Percentiles rank a stretch among this genome's conserved stretches.
These are phyloP conservation scores for Apteryx mantelli DNA, from an alignment of 2,113 vertebrate genomes.

Conservation along the genomic window DNA sequence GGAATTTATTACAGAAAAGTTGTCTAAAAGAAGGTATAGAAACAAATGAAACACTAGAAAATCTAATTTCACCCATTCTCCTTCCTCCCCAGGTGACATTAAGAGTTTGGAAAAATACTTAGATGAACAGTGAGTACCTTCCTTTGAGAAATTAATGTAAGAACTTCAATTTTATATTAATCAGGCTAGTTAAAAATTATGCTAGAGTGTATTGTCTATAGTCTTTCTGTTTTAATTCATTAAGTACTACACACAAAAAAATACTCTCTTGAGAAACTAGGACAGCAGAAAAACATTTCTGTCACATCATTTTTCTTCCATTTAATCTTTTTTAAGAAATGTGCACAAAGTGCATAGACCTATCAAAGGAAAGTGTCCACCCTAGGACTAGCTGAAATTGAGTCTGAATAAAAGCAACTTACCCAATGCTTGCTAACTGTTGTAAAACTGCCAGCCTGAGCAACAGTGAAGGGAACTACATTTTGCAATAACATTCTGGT, in stretches of 20 bases:
- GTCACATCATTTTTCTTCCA: not conserved
- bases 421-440: not conserved
- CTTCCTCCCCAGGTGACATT: not conserved
- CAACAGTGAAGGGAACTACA: not conserved
- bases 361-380: not conserved
- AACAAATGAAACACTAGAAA: not conserved
- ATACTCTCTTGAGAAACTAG: not conserved
- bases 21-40: not conserved
- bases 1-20: not conserved
- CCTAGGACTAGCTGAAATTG: not conserved
- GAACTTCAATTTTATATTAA: not conserved
- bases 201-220: not conserved
- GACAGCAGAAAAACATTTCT: not conserved
- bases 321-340: constrained; percentile 1
- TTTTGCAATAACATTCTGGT: not conserved
- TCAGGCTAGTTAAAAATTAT: not conserved
- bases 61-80: not conserved
- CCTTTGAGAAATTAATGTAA: not conserved
- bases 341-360: not conserved
- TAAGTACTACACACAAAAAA: not conserved
- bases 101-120: not conserved
- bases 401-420: not conserved
- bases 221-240: not conserved
- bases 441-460: not conserved
- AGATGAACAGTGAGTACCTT: not conserved